Evolutionary conservation across 2,888 invertebrate genomes (phyloP), one percentile per base, ranked within the genome.

Genomic region (Limenitis camilla): DNA sequence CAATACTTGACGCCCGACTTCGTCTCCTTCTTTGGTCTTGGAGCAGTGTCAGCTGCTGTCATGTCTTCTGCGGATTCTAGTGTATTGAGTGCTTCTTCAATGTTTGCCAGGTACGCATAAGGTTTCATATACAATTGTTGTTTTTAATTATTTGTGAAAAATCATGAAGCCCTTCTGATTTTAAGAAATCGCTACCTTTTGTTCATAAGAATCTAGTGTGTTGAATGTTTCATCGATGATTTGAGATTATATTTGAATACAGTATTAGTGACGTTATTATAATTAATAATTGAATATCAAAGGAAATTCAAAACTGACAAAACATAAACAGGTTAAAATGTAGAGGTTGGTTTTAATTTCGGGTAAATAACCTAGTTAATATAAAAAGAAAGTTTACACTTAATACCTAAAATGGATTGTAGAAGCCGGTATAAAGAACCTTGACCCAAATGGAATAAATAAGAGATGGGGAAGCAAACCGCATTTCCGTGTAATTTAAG

Each of bases 31-130:
- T 95, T 99, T 74, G 99, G 98, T 6, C 90, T 99, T 60, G 99
- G 99, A 0, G 99, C 99, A 6, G 98, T 99, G 6, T 98, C 98
- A 0, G 99, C 99, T 1, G 99, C 99, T 19, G 99, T 99, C 61
- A 99, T 99, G 99, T 98, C 98, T 35, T 98, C 98, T 0, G 99
- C 99, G 0, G 99, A 99, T 83, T 99, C 99, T 49, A 98, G 98
- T 64, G 97, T 99, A 46, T 90, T 99, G 19, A 98, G 98, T 27
- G 99, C 99, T 4, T 96, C 97, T 64, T 97, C 98, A 30, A 99
- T 99, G 99, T 99, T 99, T 76, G 98, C 99, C 58, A 92, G 88
- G 88, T 87, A 31, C 9, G n/a, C 11, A 6, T 7, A 42, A 2
- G 45, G 8, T n/a, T 19, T 28, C 4, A 10, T 8, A 36, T 1